These are phyloP conservation scores for Subanguina moxae DNA, from an alignment of 1,140 invertebrate genomes.

Conservation along the genomic window DNA sequence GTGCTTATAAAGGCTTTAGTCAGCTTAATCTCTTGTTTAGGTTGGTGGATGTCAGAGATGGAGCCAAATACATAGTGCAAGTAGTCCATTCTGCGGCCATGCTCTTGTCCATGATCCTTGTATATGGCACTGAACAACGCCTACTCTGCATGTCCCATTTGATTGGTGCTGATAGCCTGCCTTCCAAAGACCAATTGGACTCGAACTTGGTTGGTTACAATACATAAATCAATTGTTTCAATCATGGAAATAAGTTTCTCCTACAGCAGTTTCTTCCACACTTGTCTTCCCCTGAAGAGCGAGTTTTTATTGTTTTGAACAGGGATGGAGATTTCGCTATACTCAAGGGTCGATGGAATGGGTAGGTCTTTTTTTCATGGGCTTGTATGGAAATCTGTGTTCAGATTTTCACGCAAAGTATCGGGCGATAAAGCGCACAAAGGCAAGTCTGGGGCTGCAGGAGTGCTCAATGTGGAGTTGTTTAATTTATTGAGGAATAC, in stretches of 20 bases:
- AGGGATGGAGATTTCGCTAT: conserved; percentile 48
- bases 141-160: conserved; percentile 48
- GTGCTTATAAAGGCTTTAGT: no score
- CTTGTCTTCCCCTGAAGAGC: conserved; percentile 42
- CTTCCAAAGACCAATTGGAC: conserved; percentile 52
- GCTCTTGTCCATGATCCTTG: conserved; percentile 42
- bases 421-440: conserved; percentile 35
- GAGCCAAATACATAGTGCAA: conserved; percentile 47
- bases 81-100: conserved; percentile 41
- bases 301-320: conserved; percentile 42
- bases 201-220: conserved; percentile 35
- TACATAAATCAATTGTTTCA: conserved; percentile 2
- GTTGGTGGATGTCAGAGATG: conserved; percentile 42
- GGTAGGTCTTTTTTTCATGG: conserved; percentile 21
- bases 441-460: conserved; percentile 31
- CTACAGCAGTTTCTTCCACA: conserved; percentile 46
- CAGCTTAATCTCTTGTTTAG: conserved; percentile 11
- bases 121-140: conserved; percentile 47
- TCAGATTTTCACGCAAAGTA: conserved; percentile 10
- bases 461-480: conserved; percentile 41
- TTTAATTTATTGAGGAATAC: conserved; percentile 49
- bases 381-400: background rate
- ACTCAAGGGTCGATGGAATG: conserved; percentile 45
- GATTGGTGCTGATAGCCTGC: conserved; percentile 48
- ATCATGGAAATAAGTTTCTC: conserved; percentile 4